These are phyloP conservation scores for Leptestheria dahalacensis DNA, from an alignment of 1,140 invertebrate genomes.

Conservation along the genomic window DNA sequence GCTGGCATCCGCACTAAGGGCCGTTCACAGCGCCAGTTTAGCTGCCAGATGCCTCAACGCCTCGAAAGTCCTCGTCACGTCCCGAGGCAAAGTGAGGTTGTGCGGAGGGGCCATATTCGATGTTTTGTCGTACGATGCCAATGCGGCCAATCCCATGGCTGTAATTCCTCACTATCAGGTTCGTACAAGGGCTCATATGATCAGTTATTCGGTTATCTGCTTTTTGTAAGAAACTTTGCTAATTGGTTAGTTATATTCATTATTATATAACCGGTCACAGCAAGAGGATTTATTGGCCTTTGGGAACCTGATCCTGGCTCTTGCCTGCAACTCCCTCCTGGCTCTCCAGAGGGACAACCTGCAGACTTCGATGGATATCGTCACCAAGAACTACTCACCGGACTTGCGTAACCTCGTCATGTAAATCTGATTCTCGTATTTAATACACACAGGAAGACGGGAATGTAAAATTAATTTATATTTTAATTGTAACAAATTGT, in stretches of 20 bases:
- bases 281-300: constrained; percentile 84
- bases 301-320: constrained; percentile 75
- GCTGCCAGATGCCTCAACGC: constrained; percentile 64
- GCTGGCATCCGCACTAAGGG: constrained; percentile 78
- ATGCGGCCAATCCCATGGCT: constrained; percentile 41
- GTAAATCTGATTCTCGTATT: constrained; percentile 47
- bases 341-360: constrained; percentile 73
- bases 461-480: constrained; percentile 5
- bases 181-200: too few relatives aligned
- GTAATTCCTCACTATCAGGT: constrained; percentile 51
- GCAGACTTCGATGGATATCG: constrained; percentile 70
- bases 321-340: constrained; percentile 78
- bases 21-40: constrained; percentile 68
- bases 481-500: constrained; percentile 5
- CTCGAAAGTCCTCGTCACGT: constrained; percentile 67
- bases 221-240: constrained; percentile 4
- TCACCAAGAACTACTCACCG: constrained; percentile 71
- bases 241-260: background rate
- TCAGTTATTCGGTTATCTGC: too few relatives aligned
- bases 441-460: constrained; percentile 13
- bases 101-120: constrained; percentile 54
- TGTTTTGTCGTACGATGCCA: constrained; percentile 62
- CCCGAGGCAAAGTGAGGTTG: constrained; percentile 44
- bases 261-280: too few relatives aligned
- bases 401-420: constrained; percentile 88